phyloP scores from a whole-genome alignment of 2,888 invertebrate genomes.

The Stramonita haemastoma region DNA sequence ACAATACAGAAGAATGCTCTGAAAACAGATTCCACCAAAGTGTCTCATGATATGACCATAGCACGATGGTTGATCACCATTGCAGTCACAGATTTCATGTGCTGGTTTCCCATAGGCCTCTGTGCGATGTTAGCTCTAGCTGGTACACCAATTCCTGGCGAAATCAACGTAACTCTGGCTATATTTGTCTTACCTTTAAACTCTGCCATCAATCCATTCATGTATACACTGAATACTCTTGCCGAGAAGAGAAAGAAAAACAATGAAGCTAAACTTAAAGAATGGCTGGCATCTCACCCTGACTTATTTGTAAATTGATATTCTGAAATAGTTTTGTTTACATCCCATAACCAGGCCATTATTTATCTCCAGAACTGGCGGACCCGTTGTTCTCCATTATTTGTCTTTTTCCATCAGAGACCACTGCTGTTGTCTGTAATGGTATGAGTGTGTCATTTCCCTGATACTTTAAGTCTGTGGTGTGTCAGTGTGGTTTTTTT shows the following conservation, averaged over 20 bases:
- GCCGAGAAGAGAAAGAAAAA: neutral
- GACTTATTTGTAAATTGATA: neutral
- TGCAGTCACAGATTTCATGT: constrained; percentile 4
- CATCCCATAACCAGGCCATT: too few relatives aligned
- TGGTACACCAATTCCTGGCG: neutral
- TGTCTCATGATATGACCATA: neutral
- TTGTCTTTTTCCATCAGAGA: too few relatives aligned
- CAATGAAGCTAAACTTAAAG: neutral
- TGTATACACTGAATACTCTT: neutral
- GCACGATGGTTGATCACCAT: neutral
- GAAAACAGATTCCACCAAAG: neutral
- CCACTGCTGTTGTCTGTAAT: too few relatives aligned
- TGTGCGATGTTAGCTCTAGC: neutral
- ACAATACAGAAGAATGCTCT: neutral
- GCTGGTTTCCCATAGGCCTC: constrained; percentile 6
- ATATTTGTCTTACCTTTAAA: neutral
- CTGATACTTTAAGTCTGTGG: too few relatives aligned
- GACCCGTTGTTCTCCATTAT: too few relatives aligned
- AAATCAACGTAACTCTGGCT: neutral
- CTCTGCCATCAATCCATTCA: neutral
- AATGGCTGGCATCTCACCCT: neutral
- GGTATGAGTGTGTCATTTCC: too few relatives aligned
- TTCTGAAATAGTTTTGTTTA: too few relatives aligned
- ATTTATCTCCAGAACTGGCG: too few relatives aligned
- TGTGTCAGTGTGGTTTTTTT: too few relatives aligned